phyloP scores from a whole-genome alignment of 2,888 invertebrate genomes.

The Anorthoa munda region DNA sequence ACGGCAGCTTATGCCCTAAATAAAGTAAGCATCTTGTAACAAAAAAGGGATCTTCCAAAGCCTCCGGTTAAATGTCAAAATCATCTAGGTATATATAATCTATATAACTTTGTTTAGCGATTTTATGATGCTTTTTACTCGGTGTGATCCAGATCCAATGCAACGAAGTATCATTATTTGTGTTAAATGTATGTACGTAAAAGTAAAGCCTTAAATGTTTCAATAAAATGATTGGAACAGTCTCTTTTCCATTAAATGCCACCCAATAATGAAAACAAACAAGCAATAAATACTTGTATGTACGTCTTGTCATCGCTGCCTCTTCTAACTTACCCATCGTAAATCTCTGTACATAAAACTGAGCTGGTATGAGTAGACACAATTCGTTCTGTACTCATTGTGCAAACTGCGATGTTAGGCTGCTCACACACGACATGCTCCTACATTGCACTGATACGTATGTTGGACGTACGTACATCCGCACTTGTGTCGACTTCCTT shows the following conservation, averaged over 20 bases:
- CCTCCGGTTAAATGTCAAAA: too few species aligned
- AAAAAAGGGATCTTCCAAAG: too few species aligned
- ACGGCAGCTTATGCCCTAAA: too few species aligned
- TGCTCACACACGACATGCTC: constrained; percentile 60
- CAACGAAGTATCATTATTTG: too few species aligned
- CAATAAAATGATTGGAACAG: background rate
- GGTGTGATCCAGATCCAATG: too few species aligned
- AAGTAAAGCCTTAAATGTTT: background rate
- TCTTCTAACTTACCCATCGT: constrained; percentile 17
- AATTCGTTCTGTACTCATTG: constrained; percentile 74
- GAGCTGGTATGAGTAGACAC: constrained; percentile 69
- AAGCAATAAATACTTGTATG: background rate
- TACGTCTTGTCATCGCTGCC: constrained; percentile 21
- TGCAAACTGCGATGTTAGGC: constrained; percentile 72
- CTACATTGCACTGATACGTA: constrained; percentile 50
- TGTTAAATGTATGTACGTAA: background rate
- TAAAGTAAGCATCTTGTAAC: too few species aligned
- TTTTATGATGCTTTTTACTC: too few species aligned
- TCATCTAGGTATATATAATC: too few species aligned
- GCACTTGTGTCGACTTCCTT: constrained; percentile 63
- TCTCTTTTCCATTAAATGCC: background rate
- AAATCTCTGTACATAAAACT: constrained; percentile 63
- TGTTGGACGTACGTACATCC: constrained; percentile 50
- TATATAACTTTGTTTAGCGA: too few species aligned
- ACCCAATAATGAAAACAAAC: constrained; percentile 14